A percentile compares a stretch with the other conserved stretches of the same genome.
phyloP scores from a whole-genome alignment of 2,888 invertebrate species.

The Drosophila sordidapex region DNA sequence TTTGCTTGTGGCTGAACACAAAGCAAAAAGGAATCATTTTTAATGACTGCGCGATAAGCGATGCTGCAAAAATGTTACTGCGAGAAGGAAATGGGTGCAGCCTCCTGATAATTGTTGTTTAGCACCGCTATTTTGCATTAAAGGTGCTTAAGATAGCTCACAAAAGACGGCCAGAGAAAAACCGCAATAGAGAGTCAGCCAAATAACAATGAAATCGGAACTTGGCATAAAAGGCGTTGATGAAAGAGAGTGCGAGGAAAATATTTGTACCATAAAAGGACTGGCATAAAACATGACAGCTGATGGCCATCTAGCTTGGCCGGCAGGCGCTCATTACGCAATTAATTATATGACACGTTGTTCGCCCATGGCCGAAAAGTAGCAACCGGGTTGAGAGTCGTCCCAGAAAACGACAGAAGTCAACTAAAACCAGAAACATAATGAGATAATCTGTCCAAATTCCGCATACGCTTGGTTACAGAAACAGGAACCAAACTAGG shows the following conservation, averaged over 20 bases:
- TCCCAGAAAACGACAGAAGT: constrained; percentile 24
- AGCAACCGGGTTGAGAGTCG: constrained; percentile 26
- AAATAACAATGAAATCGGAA: constrained; percentile 48
- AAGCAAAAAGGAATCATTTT: constrained; percentile 46
- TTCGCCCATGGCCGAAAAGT: constrained; percentile 66
- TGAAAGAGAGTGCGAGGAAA: constrained; percentile 5
- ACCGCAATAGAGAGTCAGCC: constrained; percentile 8
- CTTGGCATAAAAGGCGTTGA: constrained; percentile 18
- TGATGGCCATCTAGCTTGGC: constrained; percentile 38
- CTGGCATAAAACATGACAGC: constrained; percentile 24
- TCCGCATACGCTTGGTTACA: constrained; percentile 53
- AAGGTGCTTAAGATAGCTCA: constrained; percentile 54
- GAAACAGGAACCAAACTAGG: constrained; percentile 30
- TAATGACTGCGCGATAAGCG: constrained; percentile 62
- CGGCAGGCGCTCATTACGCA: constrained; percentile 73
- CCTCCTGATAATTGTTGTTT: constrained; percentile 46
- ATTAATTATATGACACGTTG: constrained; percentile 77
- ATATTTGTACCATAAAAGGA: constrained; percentile 29
- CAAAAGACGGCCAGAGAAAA: constrained; percentile 30
- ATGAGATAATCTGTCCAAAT: constrained; percentile 76
- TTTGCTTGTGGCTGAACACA: constrained; percentile 41
- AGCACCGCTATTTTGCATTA: constrained; percentile 2
- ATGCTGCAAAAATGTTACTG: constrained; percentile 16
- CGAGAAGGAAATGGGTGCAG: constrained; percentile 36
- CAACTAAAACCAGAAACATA: constrained; percentile 69